phyloP scores from a whole-genome alignment of 2,888 invertebrate species.

The Julus scandinavius region DNA sequence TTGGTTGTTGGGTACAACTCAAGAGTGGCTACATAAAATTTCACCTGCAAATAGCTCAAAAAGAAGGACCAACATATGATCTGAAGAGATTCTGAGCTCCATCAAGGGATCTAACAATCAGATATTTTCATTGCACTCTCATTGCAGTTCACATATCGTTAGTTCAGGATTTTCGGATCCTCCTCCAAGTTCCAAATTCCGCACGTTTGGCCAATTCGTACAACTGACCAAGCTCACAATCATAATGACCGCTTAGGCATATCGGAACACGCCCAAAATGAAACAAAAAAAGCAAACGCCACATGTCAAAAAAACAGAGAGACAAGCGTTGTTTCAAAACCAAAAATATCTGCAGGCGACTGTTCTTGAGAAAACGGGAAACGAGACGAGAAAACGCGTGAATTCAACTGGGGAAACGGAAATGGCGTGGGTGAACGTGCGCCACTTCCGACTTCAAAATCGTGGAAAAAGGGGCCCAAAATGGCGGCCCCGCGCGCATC shows the following conservation, averaged over 20 bases:
- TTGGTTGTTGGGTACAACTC: no score
- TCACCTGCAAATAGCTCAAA: no score
- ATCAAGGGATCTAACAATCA: no score
- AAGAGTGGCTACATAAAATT: no score
- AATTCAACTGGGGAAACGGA: neutral
- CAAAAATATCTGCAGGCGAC: neutral
- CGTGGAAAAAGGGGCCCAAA: constrained; percentile 1
- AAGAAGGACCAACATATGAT: no score
- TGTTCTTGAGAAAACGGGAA: neutral
- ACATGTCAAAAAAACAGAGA: neutral
- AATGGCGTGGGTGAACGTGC: constrained; percentile 8
- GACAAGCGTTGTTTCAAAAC: neutral
- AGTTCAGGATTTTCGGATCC: no score
- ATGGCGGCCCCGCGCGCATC: neutral
- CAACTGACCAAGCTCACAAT: neutral
- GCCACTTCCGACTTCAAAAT: neutral
- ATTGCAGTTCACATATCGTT: no score
- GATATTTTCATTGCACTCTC: no score
- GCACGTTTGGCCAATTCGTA: neutral
- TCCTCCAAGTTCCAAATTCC: neutral
- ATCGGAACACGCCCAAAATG: neutral
- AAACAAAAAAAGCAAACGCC: neutral
- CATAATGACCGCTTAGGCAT: neutral
- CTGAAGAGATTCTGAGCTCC: no score
- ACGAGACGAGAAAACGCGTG: neutral